These are phyloP conservation scores for Cheilosia soror DNA, from an alignment of 2,888 invertebrate species.

Conservation along the genomic window DNA sequence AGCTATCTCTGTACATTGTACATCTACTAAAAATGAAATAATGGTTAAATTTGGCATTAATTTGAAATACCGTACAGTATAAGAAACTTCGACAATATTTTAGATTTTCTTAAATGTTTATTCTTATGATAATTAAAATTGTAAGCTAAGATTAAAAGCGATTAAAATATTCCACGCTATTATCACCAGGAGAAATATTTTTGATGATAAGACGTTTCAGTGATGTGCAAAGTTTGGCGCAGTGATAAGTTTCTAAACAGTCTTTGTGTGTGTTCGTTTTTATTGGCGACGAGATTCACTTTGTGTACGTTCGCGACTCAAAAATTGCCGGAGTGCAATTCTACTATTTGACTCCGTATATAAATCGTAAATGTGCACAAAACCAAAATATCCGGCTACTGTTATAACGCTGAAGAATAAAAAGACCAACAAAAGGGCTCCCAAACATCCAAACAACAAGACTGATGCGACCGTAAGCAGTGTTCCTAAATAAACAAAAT, in stretches of 20 bases:
- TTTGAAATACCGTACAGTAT: too few relatives aligned
- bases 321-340: conserved; percentile 75
- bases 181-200: background rate
- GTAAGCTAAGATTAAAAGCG: too few relatives aligned
- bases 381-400: conserved; percentile 81
- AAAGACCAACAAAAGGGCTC: conserved; percentile 78
- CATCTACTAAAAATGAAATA: too few relatives aligned
- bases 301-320: conserved; percentile 73
- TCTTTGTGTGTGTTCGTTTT: background rate
- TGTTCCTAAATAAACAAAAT: conserved; percentile 78
- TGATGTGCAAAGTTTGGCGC: conserved; percentile 38
- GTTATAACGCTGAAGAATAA: conserved; percentile 78
- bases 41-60: too few relatives aligned
- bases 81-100: too few relatives aligned
- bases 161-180: background rate
- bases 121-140: too few relatives aligned
- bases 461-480: conserved; percentile 81
- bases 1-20: too few relatives aligned
- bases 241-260: conserved; percentile 1
- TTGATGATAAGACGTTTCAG: conserved; percentile 18
- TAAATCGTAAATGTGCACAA: conserved; percentile 80
- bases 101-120: too few relatives aligned
- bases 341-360: conserved; percentile 78
- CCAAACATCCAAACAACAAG: conserved; percentile 80
- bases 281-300: conserved; percentile 8